These are phyloP conservation scores for Acromyrmex heyeri DNA, from an alignment of 1,140 invertebrate genomes.

Conservation along the genomic window DNA sequence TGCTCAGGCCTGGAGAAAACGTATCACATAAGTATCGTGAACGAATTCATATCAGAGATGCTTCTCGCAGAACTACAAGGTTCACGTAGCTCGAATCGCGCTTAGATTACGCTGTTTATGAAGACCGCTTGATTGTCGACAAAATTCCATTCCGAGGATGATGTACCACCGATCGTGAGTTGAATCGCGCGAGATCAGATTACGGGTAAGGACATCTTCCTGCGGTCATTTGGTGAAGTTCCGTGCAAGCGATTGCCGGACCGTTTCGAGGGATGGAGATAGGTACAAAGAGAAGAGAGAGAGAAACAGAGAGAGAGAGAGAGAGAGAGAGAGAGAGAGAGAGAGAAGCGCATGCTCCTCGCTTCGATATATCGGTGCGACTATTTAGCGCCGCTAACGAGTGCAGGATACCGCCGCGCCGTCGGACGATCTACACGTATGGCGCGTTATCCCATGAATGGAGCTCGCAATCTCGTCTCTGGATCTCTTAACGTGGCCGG, in stretches of 20 bases:
- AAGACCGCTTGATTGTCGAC: slow-evolving; percentile 15
- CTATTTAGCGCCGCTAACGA: slow-evolving; percentile 77
- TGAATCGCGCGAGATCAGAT: not conserved
- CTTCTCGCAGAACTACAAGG: not conserved
- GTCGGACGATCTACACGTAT: slow-evolving; percentile 53
- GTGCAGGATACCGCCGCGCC: slow-evolving; percentile 48
- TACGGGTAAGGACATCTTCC: not conserved
- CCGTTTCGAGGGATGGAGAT: not conserved
- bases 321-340: not conserved
- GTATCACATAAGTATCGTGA: slow-evolving; percentile 10
- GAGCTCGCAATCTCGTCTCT: slow-evolving; percentile 76
- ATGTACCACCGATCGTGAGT: not conserved
- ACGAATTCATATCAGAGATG: not conserved
- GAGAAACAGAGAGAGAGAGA: not conserved
- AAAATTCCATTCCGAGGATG: slow-evolving; percentile 44
- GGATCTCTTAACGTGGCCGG: slow-evolving; percentile 72
- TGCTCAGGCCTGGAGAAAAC: not conserved
- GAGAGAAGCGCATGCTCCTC: not conserved
- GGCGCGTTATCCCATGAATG: slow-evolving; percentile 73
- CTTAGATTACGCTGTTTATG: slow-evolving; percentile 22
- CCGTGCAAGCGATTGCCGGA: not conserved
- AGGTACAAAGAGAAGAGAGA: not conserved
- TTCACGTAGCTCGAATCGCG: not conserved
- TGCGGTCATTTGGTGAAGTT: not conserved
- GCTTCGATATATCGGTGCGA: slow-evolving; percentile 71